Evolutionary conservation across 1,140 invertebrate species (phyloP), one percentile per base, ranked within the genome.

Genomic region (Reticulitermes speratus): DNA sequence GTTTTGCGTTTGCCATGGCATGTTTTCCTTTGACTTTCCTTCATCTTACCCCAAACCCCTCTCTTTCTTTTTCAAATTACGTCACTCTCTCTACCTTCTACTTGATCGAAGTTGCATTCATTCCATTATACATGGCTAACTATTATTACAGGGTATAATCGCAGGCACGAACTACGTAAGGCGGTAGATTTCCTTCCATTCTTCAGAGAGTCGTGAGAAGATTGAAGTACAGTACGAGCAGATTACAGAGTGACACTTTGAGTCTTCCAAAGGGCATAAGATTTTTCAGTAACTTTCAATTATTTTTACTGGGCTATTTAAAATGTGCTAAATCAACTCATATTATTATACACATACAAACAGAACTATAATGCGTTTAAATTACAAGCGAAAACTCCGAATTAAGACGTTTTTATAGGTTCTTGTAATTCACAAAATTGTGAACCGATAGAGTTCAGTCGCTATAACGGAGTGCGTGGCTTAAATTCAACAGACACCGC

Each of bases 41-140:
- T 30, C 59, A 65, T 65, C 59, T 19, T 19, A 19, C 59, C 55
- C 55, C 55, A 19, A 59, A 23, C 55, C 55, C 21, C 55, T 23
- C 25, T 65, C 8, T 19, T 30, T 75, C 65, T 75, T 75, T 75
- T 75, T 75, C 65, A 30, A 75, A 75, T 75, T n/a, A 75, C 65
- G 65, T 75, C 65, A 75, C 65, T 75, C 25, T 75, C 65, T 75
- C 65, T 25, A 75, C 65, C 25, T 75, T 30, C 65, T 30, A 8
- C 65, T 75, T 30, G 65, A 75, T 75, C 25, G 65, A 75, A 30
- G 25, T 75, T 75, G 65, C 14, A 75, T 75, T 75, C 65, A 75
- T 75, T 75, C 65, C 65, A 75, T 30, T 75, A 30, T 75, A 75
- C 65, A 75, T 75, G 65, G 65, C 65, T 75, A 75, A 75, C 65